phyloP scores from a whole-genome alignment of 2,797 vertebrate genomes.

The Rhynchonycteris naso region DNA sequence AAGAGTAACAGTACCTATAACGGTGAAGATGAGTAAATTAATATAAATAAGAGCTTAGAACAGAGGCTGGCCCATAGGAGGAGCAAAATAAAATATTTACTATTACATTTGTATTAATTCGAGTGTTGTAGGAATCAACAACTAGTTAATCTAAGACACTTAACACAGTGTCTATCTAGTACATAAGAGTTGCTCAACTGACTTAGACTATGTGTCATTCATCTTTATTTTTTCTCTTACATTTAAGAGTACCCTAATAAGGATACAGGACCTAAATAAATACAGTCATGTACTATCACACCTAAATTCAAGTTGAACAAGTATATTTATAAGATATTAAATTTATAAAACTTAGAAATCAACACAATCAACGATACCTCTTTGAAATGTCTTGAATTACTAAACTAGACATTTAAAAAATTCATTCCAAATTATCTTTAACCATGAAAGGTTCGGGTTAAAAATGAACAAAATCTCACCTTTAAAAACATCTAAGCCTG shows the following conservation, averaged over 20 bases:
- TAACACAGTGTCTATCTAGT: neutral
- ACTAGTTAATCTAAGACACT: neutral
- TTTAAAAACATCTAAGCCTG: constrained; percentile 38
- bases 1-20: neutral
- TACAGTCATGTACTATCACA: neutral
- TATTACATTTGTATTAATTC: constrained; percentile 31
- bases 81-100: constrained; percentile 9
- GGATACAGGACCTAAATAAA: neutral
- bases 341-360: constrained; percentile 52
- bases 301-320: constrained; percentile 26
- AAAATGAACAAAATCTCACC: constrained; percentile 11
- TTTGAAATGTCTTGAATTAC: constrained; percentile 42
- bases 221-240: constrained; percentile 46
- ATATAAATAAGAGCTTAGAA: constrained; percentile 28
- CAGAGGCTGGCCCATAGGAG: neutral
- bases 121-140: constrained; percentile 7
- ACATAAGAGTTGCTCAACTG: neutral
- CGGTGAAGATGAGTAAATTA: constrained; percentile 37
- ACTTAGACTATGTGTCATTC: constrained; percentile 19
- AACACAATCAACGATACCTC: constrained; percentile 6
- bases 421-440: constrained; percentile 47
- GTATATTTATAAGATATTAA: constrained; percentile 35
- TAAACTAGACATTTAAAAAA: constrained; percentile 21
- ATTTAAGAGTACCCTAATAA: neutral
- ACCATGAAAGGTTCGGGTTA: neutral